phyloP scores from a whole-genome alignment of 2,888 invertebrate species.

The Drosophila helvetica region DNA sequence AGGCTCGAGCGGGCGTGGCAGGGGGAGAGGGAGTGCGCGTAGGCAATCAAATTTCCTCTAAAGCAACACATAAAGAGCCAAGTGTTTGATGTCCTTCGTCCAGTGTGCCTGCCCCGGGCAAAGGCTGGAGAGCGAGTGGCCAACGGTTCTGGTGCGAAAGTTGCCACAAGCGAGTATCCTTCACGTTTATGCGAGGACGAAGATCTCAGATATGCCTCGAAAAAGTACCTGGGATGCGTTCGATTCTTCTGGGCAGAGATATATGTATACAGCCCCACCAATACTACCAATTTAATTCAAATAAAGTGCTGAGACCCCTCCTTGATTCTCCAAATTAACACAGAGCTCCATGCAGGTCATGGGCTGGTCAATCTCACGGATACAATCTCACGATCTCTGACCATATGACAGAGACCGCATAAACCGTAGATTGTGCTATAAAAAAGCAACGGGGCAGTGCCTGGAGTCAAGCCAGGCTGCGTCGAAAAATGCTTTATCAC shows the following conservation, averaged over 20 bases:
- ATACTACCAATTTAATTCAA: no score
- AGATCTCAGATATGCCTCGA: no score
- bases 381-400: not conserved
- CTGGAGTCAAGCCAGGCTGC: constrained; percentile 34
- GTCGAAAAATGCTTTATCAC: constrained; percentile 44
- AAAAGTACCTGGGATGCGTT: no score
- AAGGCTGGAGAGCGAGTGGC: constrained; percentile 5
- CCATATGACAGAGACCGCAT: constrained; percentile 5
- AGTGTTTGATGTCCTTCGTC: constrained; percentile 51
- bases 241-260: no score
- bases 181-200: not conserved
- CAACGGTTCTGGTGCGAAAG: not conserved
- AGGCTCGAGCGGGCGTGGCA: constrained; percentile 9
- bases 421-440: constrained; percentile 6
- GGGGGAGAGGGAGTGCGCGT: not conserved
- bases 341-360: no score
- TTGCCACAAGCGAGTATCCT: not conserved
- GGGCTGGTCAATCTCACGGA: no score
- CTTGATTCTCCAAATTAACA: no score
- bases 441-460: constrained; percentile 19
- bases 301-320: no score
- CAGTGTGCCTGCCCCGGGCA: constrained; percentile 6
- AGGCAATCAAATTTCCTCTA: constrained; percentile 48
- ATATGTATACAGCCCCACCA: no score
- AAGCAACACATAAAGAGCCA: constrained; percentile 47